Conservation (phyloP, 2,797 vertebrate species). For the Picus viridis region DNA sequence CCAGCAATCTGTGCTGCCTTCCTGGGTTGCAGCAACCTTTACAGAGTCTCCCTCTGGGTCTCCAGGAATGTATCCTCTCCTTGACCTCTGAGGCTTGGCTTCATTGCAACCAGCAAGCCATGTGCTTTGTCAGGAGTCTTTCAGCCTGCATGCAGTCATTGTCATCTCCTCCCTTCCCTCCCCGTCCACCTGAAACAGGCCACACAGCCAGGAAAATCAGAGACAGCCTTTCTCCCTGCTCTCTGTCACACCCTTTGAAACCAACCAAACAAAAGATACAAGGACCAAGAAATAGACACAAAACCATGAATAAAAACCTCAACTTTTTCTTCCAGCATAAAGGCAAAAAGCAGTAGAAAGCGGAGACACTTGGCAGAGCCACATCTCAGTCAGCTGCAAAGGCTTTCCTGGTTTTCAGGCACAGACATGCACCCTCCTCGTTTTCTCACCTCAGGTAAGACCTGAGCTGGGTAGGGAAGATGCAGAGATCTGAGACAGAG, state of each 20-base stretch:
- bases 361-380: neutral
- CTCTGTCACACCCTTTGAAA: neutral
- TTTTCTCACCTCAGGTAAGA: neutral
- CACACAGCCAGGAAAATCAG: neutral
- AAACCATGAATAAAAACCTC: neutral
- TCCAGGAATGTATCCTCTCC: conserved; percentile 67
- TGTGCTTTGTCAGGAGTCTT: conserved; percentile 51
- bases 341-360: neutral
- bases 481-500: neutral
- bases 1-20: neutral
- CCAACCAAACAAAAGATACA: rapidly evolving
- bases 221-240: neutral
- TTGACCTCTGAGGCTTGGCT: conserved; percentile 57
- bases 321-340: neutral
- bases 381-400: neutral
- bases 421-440: neutral
- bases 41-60: conserved; percentile 48
- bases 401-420: neutral
- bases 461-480: neutral
- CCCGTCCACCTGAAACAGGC: neutral
- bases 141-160: neutral
- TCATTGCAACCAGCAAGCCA: neutral
- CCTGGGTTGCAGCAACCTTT: conserved; percentile 34
- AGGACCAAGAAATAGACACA: neutral
- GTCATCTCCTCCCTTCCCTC: neutral